These are phyloP conservation scores for Phasia obesa DNA, from an alignment of 2,888 invertebrate genomes.

Conservation along the genomic window DNA sequence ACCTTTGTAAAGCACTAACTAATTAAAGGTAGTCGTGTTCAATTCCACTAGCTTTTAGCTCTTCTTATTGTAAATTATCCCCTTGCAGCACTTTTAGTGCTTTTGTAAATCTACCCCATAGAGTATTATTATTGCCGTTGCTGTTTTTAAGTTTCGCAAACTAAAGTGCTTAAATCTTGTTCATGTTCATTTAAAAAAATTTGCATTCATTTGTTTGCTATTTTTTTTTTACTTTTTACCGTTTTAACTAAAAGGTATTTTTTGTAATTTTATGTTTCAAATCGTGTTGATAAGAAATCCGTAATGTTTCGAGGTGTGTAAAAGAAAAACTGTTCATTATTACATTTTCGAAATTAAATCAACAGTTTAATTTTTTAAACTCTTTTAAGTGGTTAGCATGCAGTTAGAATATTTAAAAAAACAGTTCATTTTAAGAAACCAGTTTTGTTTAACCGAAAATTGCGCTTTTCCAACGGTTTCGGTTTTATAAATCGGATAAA, in stretches of 20 bases:
- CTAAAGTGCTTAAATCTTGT: constrained; percentile 56
- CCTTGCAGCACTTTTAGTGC: not conserved
- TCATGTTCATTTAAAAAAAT: constrained; percentile 58
- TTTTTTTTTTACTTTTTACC: not conserved
- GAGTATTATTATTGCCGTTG: constrained; percentile 10
- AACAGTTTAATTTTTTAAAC: constrained; percentile 25
- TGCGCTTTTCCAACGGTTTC: too few species aligned
- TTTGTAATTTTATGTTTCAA: constrained; percentile 31
- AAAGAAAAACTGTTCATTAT: not conserved
- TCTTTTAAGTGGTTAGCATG: constrained; percentile 20
- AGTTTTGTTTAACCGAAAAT: too few species aligned
- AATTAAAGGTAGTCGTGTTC: constrained; percentile 74
- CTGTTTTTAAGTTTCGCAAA: constrained; percentile 27
- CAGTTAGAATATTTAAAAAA: constrained; percentile 14
- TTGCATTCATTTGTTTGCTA: constrained; percentile 50
- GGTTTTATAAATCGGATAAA: too few species aligned
- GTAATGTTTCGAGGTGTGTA: constrained; percentile 34
- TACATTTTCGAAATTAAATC: constrained; percentile 14
- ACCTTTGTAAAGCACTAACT: constrained; percentile 73
- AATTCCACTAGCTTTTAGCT: constrained; percentile 60
- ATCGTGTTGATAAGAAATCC: constrained; percentile 50
- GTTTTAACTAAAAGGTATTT: constrained; percentile 43
- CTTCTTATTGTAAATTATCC: constrained; percentile 26
- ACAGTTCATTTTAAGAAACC: too few species aligned
- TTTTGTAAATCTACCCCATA: not conserved